Evolutionary conservation across 35 echinoderm and acorn worm genomes (phyloP).

Genomic region (Acanthaster planci): DNA sequence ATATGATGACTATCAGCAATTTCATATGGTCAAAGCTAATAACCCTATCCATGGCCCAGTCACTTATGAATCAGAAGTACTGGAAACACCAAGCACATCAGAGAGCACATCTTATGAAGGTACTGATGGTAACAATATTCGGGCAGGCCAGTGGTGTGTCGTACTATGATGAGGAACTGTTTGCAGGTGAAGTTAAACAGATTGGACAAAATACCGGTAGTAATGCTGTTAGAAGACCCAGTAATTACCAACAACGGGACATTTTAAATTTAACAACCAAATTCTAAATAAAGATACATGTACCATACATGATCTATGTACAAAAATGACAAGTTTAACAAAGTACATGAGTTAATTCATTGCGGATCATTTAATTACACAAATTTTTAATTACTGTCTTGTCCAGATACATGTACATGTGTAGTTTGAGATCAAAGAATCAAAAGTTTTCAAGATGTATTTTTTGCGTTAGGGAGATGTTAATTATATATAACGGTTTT

Average conservation of each 20-base stretch:
- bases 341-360: slow-evolving; percentile 19
- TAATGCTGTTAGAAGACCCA: slow-evolving; percentile 36
- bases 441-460: too few relatives aligned
- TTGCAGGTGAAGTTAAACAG: slow-evolving; percentile 57
- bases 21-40: slow-evolving; percentile 15
- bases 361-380: slow-evolving; percentile 23
- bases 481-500: too few relatives aligned
- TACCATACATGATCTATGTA: not conserved
- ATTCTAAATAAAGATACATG: not conserved
- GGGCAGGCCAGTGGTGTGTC: slow-evolving; percentile 47
- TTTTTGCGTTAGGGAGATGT: too few relatives aligned
- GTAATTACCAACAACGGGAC: slow-evolving; percentile 46
- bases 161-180: slow-evolving; percentile 42
- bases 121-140: slow-evolving; percentile 28
- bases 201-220: slow-evolving; percentile 47
- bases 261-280: slow-evolving; percentile 43
- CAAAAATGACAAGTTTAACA: slow-evolving; percentile 14
- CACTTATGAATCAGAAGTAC: slow-evolving; percentile 22
- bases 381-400: slow-evolving; percentile 9
- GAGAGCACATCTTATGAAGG: slow-evolving; percentile 22
- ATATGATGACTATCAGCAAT: slow-evolving; percentile 16
- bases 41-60: not conserved
- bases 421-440: slow-evolving; percentile 17
- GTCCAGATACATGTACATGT: not conserved
- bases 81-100: slow-evolving; percentile 35